Percentiles rank a stretch among this genome's conserved stretches.
Conservation (phyloP, 2,113 vertebrate species). For the Perca schrenkii region DNA sequence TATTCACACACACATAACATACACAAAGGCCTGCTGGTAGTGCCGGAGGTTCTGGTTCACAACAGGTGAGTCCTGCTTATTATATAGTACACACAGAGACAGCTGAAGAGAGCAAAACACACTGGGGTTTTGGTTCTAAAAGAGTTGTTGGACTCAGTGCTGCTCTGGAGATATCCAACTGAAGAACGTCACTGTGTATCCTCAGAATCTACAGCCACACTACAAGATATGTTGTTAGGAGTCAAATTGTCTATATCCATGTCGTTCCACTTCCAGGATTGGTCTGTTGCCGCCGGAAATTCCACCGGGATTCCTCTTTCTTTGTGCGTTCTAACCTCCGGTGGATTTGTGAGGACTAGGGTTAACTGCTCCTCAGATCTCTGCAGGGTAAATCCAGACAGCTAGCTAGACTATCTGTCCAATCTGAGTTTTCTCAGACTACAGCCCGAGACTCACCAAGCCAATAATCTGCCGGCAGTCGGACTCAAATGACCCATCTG, state of each 20-base stretch:
- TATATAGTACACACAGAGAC: not conserved
- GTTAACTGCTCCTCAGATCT: too few species aligned
- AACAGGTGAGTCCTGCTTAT: slow-evolving; percentile 14
- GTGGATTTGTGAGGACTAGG: too few species aligned
- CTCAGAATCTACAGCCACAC: not conserved
- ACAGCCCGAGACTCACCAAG: too few species aligned
- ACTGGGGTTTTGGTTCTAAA: not conserved
- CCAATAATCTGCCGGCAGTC: too few species aligned
- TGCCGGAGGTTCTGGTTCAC: not conserved
- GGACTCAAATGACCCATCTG: too few species aligned
- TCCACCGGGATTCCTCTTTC: too few species aligned
- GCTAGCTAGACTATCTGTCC: too few species aligned
- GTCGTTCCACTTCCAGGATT: too few species aligned
- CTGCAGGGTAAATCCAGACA: too few species aligned
- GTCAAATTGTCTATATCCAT: not conserved
- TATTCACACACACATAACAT: not conserved
- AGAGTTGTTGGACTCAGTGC: slow-evolving; percentile 1
- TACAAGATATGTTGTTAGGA: not conserved
- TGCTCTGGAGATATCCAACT: not conserved
- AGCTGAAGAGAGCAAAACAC: not conserved
- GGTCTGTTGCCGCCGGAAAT: too few species aligned
- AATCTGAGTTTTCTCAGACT: too few species aligned
- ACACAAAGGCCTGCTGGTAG: not conserved
- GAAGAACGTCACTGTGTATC: not conserved
- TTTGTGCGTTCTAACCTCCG: too few species aligned